Evolutionary conservation across 2,888 invertebrate genomes (phyloP), one percentile per base, ranked within the genome.

Genomic region (Drosophila subquinaria): DNA sequence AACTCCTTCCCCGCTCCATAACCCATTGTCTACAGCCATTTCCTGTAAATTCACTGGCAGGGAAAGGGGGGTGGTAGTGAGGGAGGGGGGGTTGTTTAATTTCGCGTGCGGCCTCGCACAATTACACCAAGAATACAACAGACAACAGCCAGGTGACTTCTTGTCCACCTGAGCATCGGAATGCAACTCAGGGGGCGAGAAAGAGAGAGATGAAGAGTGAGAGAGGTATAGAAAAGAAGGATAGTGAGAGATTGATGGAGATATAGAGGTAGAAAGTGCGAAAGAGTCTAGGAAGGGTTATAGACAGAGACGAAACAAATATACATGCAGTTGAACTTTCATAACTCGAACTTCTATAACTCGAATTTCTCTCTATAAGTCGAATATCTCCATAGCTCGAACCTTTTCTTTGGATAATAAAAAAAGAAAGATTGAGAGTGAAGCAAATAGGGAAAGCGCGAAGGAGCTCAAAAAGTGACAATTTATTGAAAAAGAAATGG

Each of bases 41-140:
- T 27, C 59, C 40, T 50, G 17, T 42, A 42, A 20, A 43, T 4
- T 11, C 56, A n/a, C 9, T 3, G 27, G 13, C 15, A 23, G 59
- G 30, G 30, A 0, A 30, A 30, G 6, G 30, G 30, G 6, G 8
- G 0, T 1, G 8, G 8, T 8, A 8, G 8, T 8, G 30, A 1
- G 30, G 30, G 30, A 8, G 38, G 60, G 38, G 60, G 10, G 63
- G 51, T 57, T 84, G 88, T 66, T 79, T 79, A 87, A 86, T 89
- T 89, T 87, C 65, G 76, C 82, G 82, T 75, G 67, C 74, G 74
- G 76, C 74, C 76, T 89, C 88, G 88, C 89, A 75, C 90, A 89
- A 86, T 90, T 86, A 89, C 72, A 76, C 73, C 69, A 64, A 38
- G 50, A 52, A 73, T 30, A 52, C 56, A 47, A 53, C 36, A 56